Conservation (phyloP, 2,888 invertebrate species). For the Lypha dubia region DNA sequence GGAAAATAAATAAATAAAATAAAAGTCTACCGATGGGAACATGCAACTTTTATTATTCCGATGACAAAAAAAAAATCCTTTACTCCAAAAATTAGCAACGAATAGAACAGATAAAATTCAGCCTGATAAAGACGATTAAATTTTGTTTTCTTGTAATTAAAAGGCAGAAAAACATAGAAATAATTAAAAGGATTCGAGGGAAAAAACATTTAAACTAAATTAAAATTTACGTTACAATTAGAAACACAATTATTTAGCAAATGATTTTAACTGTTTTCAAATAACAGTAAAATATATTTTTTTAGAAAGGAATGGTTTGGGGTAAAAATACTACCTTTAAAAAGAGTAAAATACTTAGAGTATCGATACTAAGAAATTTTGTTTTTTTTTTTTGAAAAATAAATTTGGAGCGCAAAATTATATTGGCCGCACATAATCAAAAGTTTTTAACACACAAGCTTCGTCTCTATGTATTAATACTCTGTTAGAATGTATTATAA, state of each 20-base stretch:
- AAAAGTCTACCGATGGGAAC: slow-evolving; percentile 33
- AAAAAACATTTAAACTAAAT: slow-evolving; percentile 41
- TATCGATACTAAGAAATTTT: not conserved
- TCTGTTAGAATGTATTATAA: slow-evolving; percentile 47
- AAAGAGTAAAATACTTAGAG: not conserved
- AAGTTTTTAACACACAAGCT: not conserved
- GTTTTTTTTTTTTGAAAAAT: not conserved
- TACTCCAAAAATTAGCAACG: slow-evolving; percentile 62
- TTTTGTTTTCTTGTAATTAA: not conserved
- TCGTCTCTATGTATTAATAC: slow-evolving; percentile 12
- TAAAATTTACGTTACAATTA: slow-evolving; percentile 32
- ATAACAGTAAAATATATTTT: not conserved
- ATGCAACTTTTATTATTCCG: slow-evolving; percentile 43
- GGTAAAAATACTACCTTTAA: slow-evolving; percentile 4
- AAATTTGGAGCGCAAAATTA: not conserved
- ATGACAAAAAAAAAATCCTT: slow-evolving; percentile 27
- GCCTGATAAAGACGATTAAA: slow-evolving; percentile 20
- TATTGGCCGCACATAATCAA: not conserved
- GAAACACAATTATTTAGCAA: slow-evolving; percentile 49
- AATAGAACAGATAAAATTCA: slow-evolving; percentile 12
- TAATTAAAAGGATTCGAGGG: not conserved
- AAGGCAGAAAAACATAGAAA: slow-evolving; percentile 34
- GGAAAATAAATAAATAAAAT: not conserved
- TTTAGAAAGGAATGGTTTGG: slow-evolving; percentile 6
- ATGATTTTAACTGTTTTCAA: slow-evolving; percentile 11